These are phyloP conservation scores for Etheostoma spectabile DNA, from an alignment of 2,113 vertebrate genomes.

Conservation along the genomic window DNA sequence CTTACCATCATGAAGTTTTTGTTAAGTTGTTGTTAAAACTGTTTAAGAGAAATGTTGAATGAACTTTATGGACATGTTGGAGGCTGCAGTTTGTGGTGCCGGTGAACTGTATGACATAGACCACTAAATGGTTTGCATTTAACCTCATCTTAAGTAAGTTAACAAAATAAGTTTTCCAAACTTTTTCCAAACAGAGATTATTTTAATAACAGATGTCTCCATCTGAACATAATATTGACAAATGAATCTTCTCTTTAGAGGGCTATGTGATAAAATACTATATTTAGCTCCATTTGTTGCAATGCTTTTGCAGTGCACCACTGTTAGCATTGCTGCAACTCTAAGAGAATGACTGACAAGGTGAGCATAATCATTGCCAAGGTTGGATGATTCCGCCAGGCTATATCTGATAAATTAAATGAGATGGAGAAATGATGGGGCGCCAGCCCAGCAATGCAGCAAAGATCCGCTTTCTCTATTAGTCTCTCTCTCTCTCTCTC, in stretches of 20 bases:
- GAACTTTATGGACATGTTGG: background rate
- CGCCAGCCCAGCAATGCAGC: slow-evolving; percentile 28
- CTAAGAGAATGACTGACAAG: slow-evolving; percentile 51
- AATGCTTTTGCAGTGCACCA: background rate
- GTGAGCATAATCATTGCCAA: slow-evolving; percentile 53
- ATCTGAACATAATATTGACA: background rate
- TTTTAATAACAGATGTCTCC: background rate
- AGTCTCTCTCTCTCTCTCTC: background rate
- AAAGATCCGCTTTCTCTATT: slow-evolving; percentile 9
- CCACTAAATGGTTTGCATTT: background rate
- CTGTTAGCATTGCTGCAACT: background rate
- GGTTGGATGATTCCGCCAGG: slow-evolving; percentile 46
- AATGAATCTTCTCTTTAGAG: background rate
- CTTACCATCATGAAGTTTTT: background rate
- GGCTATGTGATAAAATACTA: background rate
- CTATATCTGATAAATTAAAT: slow-evolving; percentile 60
- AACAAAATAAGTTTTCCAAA: background rate
- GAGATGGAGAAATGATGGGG: slow-evolving; percentile 60
- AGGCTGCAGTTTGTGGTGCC: background rate
- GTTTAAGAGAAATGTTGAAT: background rate
- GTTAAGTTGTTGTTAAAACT: background rate
- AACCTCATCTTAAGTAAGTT: background rate
- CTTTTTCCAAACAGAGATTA: background rate
- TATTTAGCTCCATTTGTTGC: background rate
- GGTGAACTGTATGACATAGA: background rate